Percentiles rank a stretch among this genome's conserved stretches.
Evolutionary conservation across 1,140 invertebrate genomes (phyloP).

Genomic region (Zaprionus camerounensis): DNA sequence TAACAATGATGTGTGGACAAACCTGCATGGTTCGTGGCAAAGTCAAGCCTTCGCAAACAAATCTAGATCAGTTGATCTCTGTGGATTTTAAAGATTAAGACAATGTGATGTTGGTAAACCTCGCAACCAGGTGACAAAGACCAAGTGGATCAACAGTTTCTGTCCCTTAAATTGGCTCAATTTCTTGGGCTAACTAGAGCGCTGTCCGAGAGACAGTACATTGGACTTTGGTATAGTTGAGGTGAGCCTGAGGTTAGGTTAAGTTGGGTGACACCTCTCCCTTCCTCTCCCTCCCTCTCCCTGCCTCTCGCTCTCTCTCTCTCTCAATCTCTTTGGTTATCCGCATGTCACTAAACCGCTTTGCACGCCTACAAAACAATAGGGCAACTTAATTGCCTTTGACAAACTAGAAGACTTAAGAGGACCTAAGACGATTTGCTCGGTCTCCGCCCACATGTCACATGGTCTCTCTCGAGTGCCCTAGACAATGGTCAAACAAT

Average conservation of each 20-base stretch:
- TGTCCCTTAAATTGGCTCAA: slow-evolving; percentile 63
- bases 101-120: slow-evolving; percentile 55
- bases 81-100: background rate
- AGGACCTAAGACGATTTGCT: slow-evolving; percentile 53
- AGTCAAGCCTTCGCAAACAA: slow-evolving; percentile 9
- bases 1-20: slow-evolving; percentile 20
- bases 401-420: slow-evolving; percentile 53
- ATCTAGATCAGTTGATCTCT: slow-evolving; percentile 24
- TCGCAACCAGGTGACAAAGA: slow-evolving; percentile 14
- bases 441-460: slow-evolving; percentile 54
- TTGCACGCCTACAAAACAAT: slow-evolving; percentile 59
- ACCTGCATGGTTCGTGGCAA: slow-evolving; percentile 3
- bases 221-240: background rate
- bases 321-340: background rate
- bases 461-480: slow-evolving; percentile 48
- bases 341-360: slow-evolving; percentile 46
- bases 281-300: background rate
- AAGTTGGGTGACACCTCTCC: background rate
- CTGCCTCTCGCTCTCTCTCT: background rate
- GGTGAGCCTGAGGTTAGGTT: background rate
- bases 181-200: slow-evolving; percentile 67
- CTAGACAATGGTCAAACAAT: slow-evolving; percentile 32
- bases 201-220: background rate
- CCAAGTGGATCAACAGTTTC: slow-evolving; percentile 25
- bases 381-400: slow-evolving; percentile 67